Evolutionary conservation across 2,888 invertebrate species (phyloP).

Genomic region (Spisula solida): DNA sequence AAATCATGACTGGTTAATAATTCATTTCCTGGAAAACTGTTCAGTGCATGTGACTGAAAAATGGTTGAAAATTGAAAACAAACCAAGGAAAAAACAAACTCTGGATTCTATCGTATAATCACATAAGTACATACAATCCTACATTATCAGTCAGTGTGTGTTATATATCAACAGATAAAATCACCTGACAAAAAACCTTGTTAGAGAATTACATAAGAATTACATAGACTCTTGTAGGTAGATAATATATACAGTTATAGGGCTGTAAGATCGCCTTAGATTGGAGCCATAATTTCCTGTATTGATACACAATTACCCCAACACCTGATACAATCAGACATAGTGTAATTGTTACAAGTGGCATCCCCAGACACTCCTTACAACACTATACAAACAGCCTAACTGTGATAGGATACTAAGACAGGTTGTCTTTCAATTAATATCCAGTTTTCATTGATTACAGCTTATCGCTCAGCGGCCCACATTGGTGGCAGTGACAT

Average conservation of each 20-base stretch:
- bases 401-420: not conserved
- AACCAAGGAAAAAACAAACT: not conserved
- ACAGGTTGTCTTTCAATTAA: conserved; percentile 10
- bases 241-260: conserved; percentile 3
- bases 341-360: conserved; percentile 16
- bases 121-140: not conserved
- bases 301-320: conserved; percentile 1
- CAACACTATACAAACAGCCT: not conserved
- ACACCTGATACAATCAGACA: conserved; percentile 5
- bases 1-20: no score
- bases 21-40: no score
- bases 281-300: not conserved
- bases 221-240: not conserved
- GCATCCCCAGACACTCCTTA: not conserved
- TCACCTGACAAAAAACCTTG: not conserved
- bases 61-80: no score
- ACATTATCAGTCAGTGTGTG: not conserved
- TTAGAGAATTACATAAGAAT: not conserved
- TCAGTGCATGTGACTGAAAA: no score
- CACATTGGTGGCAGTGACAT: conserved; percentile 2
- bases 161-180: not conserved
- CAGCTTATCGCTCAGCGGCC: not conserved
- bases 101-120: not conserved
- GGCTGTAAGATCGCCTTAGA: not conserved
- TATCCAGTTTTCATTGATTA: conserved; percentile 6